Evolutionary conservation across 1,140 invertebrate genomes (phyloP).

Genomic region (Heliconius nattereri): DNA sequence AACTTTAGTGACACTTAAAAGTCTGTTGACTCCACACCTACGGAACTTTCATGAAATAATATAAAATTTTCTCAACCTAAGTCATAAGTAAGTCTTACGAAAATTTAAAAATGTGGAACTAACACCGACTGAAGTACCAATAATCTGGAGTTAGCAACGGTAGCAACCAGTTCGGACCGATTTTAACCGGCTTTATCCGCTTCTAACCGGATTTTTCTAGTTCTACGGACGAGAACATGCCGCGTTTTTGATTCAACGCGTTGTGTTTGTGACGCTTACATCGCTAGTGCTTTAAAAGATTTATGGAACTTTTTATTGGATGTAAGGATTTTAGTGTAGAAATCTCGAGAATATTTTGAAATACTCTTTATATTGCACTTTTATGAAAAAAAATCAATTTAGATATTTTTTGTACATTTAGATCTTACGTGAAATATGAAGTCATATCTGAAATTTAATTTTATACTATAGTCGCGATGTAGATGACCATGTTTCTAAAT

Average conservation of each 20-base stretch:
- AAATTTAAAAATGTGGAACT: slow-evolving; percentile 32
- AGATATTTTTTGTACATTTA: background rate
- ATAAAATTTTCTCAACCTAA: background rate
- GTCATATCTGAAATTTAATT: background rate
- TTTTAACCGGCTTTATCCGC: slow-evolving; percentile 39
- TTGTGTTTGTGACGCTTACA: slow-evolving; percentile 34
- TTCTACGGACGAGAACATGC: slow-evolving; percentile 40
- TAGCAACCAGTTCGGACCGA: slow-evolving; percentile 39
- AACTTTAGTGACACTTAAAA: slow-evolving; percentile 9
- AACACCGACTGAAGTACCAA: slow-evolving; percentile 32
- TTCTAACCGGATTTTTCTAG: slow-evolving; percentile 42
- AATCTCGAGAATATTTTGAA: background rate
- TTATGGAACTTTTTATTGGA: slow-evolving; percentile 34
- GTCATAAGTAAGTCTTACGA: slow-evolving; percentile 23
- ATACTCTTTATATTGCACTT: slow-evolving; percentile 6
- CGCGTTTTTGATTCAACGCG: slow-evolving; percentile 28
- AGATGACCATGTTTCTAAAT: no score
- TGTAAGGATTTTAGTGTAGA: background rate
- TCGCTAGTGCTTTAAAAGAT: slow-evolving; percentile 27
- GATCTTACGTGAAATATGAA: slow-evolving; percentile 6
- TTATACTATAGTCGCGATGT: background rate
- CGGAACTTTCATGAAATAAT: background rate
- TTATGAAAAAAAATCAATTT: background rate
- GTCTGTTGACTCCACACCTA: background rate
- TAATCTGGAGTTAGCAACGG: slow-evolving; percentile 33